Evolutionary conservation across 2,888 invertebrate genomes (phyloP), one percentile per base, ranked within the genome.

Genomic region (Poecilobothrus nobilitatus): DNA sequence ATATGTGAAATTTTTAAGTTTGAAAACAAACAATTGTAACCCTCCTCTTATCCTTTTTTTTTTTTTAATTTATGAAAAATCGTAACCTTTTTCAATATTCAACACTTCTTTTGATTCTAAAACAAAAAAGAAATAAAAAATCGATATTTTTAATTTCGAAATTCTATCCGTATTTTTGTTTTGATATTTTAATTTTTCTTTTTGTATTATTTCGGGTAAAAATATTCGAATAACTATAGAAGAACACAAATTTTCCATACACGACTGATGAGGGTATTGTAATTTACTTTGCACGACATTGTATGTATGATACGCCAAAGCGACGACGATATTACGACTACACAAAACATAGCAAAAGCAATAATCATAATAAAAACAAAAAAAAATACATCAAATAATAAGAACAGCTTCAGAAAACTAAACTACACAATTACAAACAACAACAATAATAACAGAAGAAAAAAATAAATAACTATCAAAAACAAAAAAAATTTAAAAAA

Each of bases 171-270:
- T 53, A 53, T 53, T 53, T 15, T 53, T n/a, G n/a, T 53, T 53
- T 53, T 53, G 53, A 53, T 53, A 15, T 53, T 53, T 53, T 53
- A 53, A 53, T 53, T 53, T 53, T 53, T 18, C 1, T 53, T 53
- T 53, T 53, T 53, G 18, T 53, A 15, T 53, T 53, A 15, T 53
- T 53, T 53, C 53, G 15, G 53, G 18, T 18, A 53, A 53, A 53
- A 53, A 12, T 53, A 5, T 53, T 53, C 53, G 18, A 53, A 53
- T 53, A 53, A 53, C 53, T 53, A 53, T 53, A 53, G 53, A 53
- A 53, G 53, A 53, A 53, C 53, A 53, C 53, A 53, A 53, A 53
- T 53, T 53, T 53, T 53, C 53, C 53, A 53, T 53, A 53, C 53
- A 53, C 53, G 53, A 53, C 53, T 53, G 53, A 53, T 18, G 53